These are phyloP conservation scores for Osedax fenrisi DNA, from an alignment of 2,888 invertebrate genomes.

Conservation along the genomic window DNA sequence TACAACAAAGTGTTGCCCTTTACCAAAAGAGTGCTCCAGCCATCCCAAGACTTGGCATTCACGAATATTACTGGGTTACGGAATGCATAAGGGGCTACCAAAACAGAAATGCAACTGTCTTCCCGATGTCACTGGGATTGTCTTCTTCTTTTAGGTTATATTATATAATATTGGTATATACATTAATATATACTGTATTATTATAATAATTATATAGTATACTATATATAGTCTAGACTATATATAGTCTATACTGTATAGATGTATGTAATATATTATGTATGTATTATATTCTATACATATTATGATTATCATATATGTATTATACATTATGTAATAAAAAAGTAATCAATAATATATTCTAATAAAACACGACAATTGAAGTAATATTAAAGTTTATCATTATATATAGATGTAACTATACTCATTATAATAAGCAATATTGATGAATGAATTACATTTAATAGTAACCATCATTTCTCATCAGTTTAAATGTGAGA, in stretches of 20 bases:
- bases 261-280: neutral
- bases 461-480: too few relatives aligned
- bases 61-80: constrained; percentile 44
- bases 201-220: too few relatives aligned
- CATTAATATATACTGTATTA: too few relatives aligned
- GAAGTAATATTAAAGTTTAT: too few relatives aligned
- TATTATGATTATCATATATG: neutral
- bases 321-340: neutral
- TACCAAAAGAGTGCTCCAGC: constrained; percentile 39
- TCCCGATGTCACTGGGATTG: constrained; percentile 45
- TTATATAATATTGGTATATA: too few relatives aligned
- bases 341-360: neutral
- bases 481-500: too few relatives aligned
- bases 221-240: too few relatives aligned
- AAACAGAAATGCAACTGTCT: constrained; percentile 39
- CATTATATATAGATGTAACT: too few relatives aligned
- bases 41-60: constrained; percentile 41
- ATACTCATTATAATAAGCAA: too few relatives aligned
- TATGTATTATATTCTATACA: neutral
- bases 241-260: too few relatives aligned
- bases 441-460: too few relatives aligned
- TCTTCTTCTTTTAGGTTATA: constrained; percentile 47
- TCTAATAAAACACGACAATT: too few relatives aligned
- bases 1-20: constrained; percentile 33
- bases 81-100: constrained; percentile 44